Evolutionary conservation across 2,888 invertebrate genomes (phyloP), one percentile per base, ranked within the genome.

Genomic region (Atherix ibis): DNA sequence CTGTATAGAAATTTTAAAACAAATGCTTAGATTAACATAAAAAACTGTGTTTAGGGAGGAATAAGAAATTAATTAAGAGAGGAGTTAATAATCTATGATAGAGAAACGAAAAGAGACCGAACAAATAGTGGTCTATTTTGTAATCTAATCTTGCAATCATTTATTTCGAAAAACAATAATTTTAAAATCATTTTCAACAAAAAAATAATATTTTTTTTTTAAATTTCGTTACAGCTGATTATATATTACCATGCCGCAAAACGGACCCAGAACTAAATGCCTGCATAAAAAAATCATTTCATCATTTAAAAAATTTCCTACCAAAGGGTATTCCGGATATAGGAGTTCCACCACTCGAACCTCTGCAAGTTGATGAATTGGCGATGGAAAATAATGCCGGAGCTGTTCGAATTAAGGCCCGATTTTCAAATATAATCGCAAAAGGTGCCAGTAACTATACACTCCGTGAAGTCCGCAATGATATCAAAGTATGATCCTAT

Each of bases 381-480:
- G 67, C 74, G 29, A 82, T 83, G 71, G 78, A 80, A 53, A 83
- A 84, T 52, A 74, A 76, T 1, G 75, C 76, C 8, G 82, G 82
- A 1, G 72, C 81, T 0, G 77, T 83, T 12, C 65, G 77, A 39
- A 73, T 83, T 12, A 70, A 74, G 8, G 81, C 81, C 1, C 61
- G 73, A 1, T 83, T 83, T 58, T 71, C 64, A 36, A 80, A 82
- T 49, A 77, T 82, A 46, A 76, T 79, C 1, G 76, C 77, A 1
- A 57, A 69, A n/a, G 83, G 83, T 24, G 75, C 79, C 12, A 76
- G 78, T 47, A 79, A 81, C 53, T 80, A 76, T 50, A 71, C 73
- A 3, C 68, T 82, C 31, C 69, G 68, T 13, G 74, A 73, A 48
- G 76, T 81, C 35, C 70, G 71, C 73, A 77, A 55, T 54, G 61